Conservation (phyloP, 2,888 invertebrate species). For the Beris chalybata region DNA sequence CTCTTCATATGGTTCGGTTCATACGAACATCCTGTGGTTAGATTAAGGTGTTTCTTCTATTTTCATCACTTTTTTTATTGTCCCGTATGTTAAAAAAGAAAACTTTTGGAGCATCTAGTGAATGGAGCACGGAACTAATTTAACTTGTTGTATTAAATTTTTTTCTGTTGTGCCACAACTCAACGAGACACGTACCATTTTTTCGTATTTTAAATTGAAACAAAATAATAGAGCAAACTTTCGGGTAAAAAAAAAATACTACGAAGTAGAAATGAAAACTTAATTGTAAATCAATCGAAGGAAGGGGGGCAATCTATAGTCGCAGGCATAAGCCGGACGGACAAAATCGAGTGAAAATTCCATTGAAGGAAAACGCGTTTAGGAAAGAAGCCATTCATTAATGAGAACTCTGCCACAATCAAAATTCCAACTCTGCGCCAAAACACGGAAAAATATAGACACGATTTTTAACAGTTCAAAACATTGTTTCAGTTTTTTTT, state of each 20-base stretch:
- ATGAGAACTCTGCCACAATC: no score
- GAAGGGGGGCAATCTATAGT: not conserved
- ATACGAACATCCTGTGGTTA: not conserved
- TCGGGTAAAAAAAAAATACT: no score
- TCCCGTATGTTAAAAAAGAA: not conserved
- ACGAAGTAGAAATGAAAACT: no score
- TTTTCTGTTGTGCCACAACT: not conserved
- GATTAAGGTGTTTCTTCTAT: not conserved
- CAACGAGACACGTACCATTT: no score
- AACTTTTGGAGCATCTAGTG: not conserved
- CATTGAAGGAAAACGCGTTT: no score
- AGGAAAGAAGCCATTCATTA: no score
- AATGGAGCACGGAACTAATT: not conserved
- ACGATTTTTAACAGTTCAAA: constrained; percentile 10
- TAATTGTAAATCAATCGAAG: no score
- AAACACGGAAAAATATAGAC: not conserved
- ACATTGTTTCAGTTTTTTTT: constrained; percentile 17
- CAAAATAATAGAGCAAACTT: no score
- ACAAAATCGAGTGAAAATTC: not conserved
- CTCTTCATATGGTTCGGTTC: not conserved
- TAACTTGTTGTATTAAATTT: not conserved
- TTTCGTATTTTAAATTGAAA: no score
- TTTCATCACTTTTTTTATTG: not conserved
- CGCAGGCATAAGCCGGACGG: not conserved
- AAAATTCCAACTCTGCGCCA: no score